phyloP scores from a whole-genome alignment of 2,888 invertebrate genomes.

The Agonum fuliginosum region DNA sequence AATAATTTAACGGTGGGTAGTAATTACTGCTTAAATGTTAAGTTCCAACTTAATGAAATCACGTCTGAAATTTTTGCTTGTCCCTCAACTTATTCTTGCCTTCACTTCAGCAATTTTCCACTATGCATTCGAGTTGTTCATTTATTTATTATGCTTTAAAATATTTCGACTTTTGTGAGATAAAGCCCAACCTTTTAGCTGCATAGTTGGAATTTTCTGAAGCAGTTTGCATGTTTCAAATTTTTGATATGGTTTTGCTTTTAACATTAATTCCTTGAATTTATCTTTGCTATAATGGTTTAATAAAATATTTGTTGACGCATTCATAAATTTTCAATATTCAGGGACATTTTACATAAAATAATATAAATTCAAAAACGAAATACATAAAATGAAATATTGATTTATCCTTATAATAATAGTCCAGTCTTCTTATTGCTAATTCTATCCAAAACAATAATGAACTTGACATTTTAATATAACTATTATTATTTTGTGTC shows the following conservation, averaged over 20 bases:
- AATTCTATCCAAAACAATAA: too few species aligned
- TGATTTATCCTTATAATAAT: too few species aligned
- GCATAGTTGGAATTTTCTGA: not conserved
- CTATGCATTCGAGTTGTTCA: not conserved
- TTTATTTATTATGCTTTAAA: conserved; percentile 19
- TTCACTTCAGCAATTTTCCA: conserved; percentile 8
- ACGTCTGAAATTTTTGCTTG: conserved; percentile 9
- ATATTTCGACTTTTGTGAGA: conserved; percentile 7
- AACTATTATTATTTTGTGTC: too few species aligned
- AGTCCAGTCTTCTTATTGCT: too few species aligned
- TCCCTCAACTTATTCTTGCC: conserved; percentile 5
- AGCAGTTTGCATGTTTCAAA: not conserved
- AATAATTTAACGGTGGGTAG: conserved; percentile 19
- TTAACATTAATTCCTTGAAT: conserved; percentile 6
- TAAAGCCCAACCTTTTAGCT: conserved; percentile 6
- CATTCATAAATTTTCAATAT: not conserved
- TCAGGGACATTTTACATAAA: too few species aligned
- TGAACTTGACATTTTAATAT: too few species aligned
- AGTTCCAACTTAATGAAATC: conserved; percentile 30
- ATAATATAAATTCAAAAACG: too few species aligned
- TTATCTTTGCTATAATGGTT: not conserved
- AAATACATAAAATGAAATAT: too few species aligned
- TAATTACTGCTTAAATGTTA: conserved; percentile 34
- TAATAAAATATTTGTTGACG: not conserved
- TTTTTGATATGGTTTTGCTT: conserved; percentile 4